These are phyloP conservation scores for Gymnoscopelus braueri DNA, from an alignment of 2,797 vertebrate species.

Conservation along the genomic window DNA sequence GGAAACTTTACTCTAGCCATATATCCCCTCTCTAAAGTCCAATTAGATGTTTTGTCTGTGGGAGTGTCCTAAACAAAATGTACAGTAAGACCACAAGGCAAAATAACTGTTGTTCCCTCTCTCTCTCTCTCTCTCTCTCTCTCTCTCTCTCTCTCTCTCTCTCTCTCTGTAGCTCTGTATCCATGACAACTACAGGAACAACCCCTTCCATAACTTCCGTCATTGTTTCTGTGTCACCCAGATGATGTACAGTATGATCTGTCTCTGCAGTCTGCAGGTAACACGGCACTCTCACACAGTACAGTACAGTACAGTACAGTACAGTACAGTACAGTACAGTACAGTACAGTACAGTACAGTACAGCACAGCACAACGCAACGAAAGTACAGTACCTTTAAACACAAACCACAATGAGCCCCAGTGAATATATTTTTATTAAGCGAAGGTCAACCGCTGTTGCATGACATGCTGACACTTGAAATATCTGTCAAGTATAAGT, in stretches of 20 bases:
- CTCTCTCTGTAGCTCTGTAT: slow-evolving; percentile 84
- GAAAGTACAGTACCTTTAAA: no score
- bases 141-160: neutral
- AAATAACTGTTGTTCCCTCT: neutral
- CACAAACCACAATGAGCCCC: no score
- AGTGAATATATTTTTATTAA: no score
- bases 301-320: no score
- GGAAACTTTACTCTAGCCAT: no score
- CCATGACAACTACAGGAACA: slow-evolving; percentile 94
- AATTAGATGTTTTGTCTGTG: neutral
- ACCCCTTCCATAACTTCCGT: slow-evolving; percentile 96
- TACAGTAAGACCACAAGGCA: neutral
- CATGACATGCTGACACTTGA: no score
- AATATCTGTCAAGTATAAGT: no score
- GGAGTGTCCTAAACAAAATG: neutral
- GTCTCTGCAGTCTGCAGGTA: slow-evolving; percentile 91
- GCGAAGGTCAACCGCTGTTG: neutral
- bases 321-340: neutral
- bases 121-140: slow-evolving; percentile 6
- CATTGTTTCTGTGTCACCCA: slow-evolving; percentile 97
- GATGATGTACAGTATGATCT: slow-evolving; percentile 99
- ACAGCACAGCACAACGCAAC: no score
- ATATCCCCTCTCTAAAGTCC: neutral
- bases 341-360: no score
- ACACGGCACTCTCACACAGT: neutral